Conservation (phyloP, 2,888 invertebrate genomes). For the Cerceris ruficornis region DNA sequence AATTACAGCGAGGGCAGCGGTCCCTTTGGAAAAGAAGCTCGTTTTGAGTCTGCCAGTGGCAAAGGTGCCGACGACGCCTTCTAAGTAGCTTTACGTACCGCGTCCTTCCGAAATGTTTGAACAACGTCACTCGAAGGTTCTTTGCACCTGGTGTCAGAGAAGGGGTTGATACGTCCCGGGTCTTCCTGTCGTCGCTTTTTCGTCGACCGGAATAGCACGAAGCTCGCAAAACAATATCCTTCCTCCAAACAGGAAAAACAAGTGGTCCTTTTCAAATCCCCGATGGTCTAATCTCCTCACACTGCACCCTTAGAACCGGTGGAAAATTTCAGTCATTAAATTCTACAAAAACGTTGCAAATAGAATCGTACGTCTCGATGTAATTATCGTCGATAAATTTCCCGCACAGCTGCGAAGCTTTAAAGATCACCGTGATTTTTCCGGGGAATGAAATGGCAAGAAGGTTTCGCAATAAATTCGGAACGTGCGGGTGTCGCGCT, state of each 20-base stretch:
- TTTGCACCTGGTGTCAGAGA: conserved; percentile 66
- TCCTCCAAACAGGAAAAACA: conserved; percentile 3
- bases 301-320: too few relatives aligned
- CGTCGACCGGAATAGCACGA: conserved; percentile 25
- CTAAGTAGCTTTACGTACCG: conserved; percentile 53
- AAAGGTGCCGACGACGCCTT: conserved; percentile 70
- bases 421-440: not conserved
- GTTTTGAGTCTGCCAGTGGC: conserved; percentile 36
- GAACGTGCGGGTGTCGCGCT: conserved; percentile 56
- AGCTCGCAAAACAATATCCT: conserved; percentile 24
- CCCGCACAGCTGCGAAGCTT: too few relatives aligned
- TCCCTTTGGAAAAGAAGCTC: conserved; percentile 64
- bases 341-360: too few relatives aligned
- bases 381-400: not conserved
- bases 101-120: conserved; percentile 67
- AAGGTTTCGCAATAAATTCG: conserved; percentile 51
- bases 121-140: conserved; percentile 66
- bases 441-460: not conserved
- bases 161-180: conserved; percentile 60
- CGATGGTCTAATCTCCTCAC: too few relatives aligned
- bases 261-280: not conserved
- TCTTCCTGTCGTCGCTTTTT: conserved; percentile 45
- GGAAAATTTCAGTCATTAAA: too few relatives aligned
- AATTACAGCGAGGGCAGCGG: conserved; percentile 60
- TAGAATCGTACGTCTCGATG: not conserved